These are phyloP conservation scores for Lingula anatina DNA, from an alignment of 2,888 invertebrate genomes.

Conservation along the genomic window DNA sequence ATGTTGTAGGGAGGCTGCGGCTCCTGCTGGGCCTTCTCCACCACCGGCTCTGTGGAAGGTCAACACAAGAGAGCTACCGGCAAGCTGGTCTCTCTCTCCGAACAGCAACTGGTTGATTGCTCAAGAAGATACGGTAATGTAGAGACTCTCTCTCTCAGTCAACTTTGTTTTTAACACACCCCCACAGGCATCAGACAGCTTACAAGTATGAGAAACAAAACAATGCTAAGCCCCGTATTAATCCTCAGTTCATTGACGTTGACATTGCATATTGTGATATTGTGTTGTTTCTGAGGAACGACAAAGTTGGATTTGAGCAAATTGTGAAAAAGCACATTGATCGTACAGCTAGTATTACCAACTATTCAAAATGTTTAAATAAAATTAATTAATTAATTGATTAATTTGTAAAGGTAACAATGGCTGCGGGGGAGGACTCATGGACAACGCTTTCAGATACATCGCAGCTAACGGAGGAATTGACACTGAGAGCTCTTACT, in stretches of 20 bases:
- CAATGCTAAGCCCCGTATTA: slow-evolving; percentile 16
- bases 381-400: too few species aligned
- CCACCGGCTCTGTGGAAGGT: slow-evolving; percentile 62
- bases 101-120: too few species aligned
- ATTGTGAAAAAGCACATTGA: too few species aligned
- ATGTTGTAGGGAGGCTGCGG: too few species aligned
- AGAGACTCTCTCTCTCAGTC: not conserved
- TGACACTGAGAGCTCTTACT: slow-evolving; percentile 81
- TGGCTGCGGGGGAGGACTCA: slow-evolving; percentile 25
- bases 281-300: too few species aligned
- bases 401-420: slow-evolving; percentile 12
- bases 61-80: slow-evolving; percentile 56
- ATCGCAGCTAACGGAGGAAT: slow-evolving; percentile 61
- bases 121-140: too few species aligned
- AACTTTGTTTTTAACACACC: not conserved
- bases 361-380: too few species aligned
- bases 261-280: too few species aligned
- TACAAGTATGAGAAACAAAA: not conserved
- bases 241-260: slow-evolving; percentile 15
- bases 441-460: slow-evolving; percentile 21
- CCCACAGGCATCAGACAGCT: not conserved
- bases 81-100: slow-evolving; percentile 57
- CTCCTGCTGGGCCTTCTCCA: slow-evolving; percentile 80
- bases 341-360: too few species aligned
- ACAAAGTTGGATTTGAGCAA: too few species aligned